A percentile compares a stretch with the other conserved stretches of the same genome.
Evolutionary conservation across 2,888 invertebrate species (phyloP).

Genomic region (Buathra laborator): DNA sequence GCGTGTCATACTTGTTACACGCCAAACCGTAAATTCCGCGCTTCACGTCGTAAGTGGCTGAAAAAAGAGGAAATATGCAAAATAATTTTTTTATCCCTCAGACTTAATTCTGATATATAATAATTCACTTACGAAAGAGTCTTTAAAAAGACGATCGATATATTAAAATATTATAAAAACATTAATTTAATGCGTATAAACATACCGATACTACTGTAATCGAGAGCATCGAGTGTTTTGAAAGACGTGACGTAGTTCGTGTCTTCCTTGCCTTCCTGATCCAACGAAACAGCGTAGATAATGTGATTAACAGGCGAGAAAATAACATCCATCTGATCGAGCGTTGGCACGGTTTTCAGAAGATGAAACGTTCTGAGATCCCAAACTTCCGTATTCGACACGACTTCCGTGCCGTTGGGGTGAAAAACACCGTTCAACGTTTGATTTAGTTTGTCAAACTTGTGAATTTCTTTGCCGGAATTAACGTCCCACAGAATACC

Average conservation of each 20-base stretch:
- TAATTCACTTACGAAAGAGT: background rate
- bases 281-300: slow-evolving; percentile 94
- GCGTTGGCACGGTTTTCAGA: slow-evolving; percentile 95
- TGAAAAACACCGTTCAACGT: slow-evolving; percentile 98
- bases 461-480: slow-evolving; percentile 95
- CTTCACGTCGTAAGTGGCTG: slow-evolving; percentile 97
- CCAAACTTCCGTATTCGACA: slow-evolving; percentile 99
- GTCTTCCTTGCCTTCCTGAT: slow-evolving; percentile 91
- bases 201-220: slow-evolving; percentile 96
- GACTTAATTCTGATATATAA: background rate
- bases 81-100: background rate
- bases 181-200: slow-evolving; percentile 40
- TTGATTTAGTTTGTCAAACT: slow-evolving; percentile 98
- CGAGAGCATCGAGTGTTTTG: slow-evolving; percentile 96
- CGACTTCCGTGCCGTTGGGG: slow-evolving; percentile 97
- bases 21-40: slow-evolving; percentile 95
- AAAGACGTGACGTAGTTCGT: slow-evolving; percentile 96
- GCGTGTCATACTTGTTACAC: slow-evolving; percentile 93
- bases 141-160: background rate
- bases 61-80: slow-evolving; percentile 69
- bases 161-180: background rate
- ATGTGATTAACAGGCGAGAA: slow-evolving; percentile 96
- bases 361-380: slow-evolving; percentile 97
- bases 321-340: slow-evolving; percentile 95
- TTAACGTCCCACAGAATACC: slow-evolving; percentile 98